These are phyloP conservation scores for Hipparchia semele DNA, from an alignment of 2,888 invertebrate genomes.

Conservation along the genomic window DNA sequence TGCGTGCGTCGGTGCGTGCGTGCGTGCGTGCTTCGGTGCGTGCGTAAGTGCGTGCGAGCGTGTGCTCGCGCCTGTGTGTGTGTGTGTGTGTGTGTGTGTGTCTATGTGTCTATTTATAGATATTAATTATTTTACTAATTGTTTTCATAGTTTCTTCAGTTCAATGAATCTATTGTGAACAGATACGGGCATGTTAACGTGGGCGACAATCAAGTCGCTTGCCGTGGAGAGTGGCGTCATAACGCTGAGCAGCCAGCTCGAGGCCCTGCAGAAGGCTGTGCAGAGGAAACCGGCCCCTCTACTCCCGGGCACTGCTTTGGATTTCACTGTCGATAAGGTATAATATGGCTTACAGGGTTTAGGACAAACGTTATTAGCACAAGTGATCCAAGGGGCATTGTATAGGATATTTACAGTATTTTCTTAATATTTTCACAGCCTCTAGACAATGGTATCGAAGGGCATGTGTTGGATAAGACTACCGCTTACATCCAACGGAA, in stretches of 20 bases:
- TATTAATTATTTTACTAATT: no score
- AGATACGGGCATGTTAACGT: constrained; percentile 84
- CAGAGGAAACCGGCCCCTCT: constrained; percentile 48
- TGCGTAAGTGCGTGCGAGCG: no score
- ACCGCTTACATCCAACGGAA: constrained; percentile 80
- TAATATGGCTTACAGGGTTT: neutral
- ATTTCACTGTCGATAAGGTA: constrained; percentile 81
- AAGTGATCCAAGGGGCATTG: no score
- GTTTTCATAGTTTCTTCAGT: no score
- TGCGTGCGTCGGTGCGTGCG: no score
- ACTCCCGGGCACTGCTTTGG: constrained; percentile 79
- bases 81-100: no score
- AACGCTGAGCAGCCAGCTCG: constrained; percentile 62
- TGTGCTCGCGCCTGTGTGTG: no score
- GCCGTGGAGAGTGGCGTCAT: constrained; percentile 73
- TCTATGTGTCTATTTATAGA: no score
- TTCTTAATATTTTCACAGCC: constrained; percentile 53
- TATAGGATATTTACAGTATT: no score
- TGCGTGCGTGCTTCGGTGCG: no score
- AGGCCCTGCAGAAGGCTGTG: constrained; percentile 54
- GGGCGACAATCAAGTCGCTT: constrained; percentile 82
- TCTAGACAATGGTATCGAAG: constrained; percentile 79
- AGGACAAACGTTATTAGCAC: no score
- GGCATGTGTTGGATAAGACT: constrained; percentile 72
- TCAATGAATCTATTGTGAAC: neutral